Percentiles rank a stretch among this genome's conserved stretches.
phyloP scores from a whole-genome alignment of 1,140 invertebrate species.

The Hycleus cichorii region DNA sequence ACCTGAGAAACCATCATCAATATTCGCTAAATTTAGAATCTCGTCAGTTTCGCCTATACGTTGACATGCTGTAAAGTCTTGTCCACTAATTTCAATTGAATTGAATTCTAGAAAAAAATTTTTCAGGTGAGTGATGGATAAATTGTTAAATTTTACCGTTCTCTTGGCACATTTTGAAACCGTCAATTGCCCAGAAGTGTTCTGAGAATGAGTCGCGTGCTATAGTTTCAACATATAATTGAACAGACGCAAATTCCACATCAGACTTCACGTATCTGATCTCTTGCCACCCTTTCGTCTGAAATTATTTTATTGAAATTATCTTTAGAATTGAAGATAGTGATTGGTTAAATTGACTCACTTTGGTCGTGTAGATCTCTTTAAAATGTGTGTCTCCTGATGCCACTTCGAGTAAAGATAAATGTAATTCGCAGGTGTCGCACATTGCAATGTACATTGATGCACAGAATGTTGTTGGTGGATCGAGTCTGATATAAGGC shows the following conservation, averaged over 20 bases:
- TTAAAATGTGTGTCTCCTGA: not conserved
- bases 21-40: too few species aligned
- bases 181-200: constrained; percentile 1
- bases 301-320: not conserved
- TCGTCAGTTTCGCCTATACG: not conserved
- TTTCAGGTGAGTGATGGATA: not conserved
- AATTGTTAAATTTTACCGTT: not conserved
- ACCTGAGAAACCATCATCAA: too few species aligned
- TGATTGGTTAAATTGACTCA: not conserved
- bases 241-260: not conserved
- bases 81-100: too few species aligned
- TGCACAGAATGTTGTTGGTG: not conserved
- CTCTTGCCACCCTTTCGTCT: not conserved
- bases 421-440: not conserved
- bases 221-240: not conserved
- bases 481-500: not conserved
- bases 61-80: not conserved
- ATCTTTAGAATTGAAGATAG: not conserved
- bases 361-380: not conserved
- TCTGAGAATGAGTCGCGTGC: not conserved
- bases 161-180: not conserved
- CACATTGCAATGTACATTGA: constrained; percentile 7
- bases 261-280: not conserved
- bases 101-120: too few species aligned
- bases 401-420: not conserved